Evolutionary conservation across 2,888 invertebrate species (phyloP).

Genomic region (Proisotoma minuta): DNA sequence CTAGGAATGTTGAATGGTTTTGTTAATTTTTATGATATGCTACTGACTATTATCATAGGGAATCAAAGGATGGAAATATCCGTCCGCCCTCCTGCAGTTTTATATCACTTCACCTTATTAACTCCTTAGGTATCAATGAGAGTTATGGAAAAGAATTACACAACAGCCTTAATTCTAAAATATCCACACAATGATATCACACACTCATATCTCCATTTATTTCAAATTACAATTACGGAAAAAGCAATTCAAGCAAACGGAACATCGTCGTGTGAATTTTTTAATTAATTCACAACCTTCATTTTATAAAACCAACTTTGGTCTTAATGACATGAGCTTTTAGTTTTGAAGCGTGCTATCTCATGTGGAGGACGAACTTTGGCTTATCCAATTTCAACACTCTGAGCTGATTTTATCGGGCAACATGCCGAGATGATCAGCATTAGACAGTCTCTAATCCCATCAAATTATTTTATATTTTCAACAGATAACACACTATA

Average conservation of each 20-base stretch:
- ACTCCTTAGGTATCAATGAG: background rate
- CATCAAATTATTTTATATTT: too few relatives aligned
- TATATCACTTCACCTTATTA: background rate
- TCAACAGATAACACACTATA: too few relatives aligned
- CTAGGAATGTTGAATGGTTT: background rate
- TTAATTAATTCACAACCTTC: conserved; percentile 28
- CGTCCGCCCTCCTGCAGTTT: background rate
- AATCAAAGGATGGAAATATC: background rate
- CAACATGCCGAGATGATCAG: too few relatives aligned
- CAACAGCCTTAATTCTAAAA: background rate
- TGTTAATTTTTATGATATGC: background rate
- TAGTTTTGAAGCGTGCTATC: too few relatives aligned
- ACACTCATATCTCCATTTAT: background rate
- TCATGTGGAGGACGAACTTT: too few relatives aligned
- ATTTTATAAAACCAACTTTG: too few relatives aligned
- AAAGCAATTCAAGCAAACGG: conserved; percentile 6
- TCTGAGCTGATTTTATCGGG: too few relatives aligned
- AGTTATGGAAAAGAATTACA: background rate
- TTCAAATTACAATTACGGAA: background rate
- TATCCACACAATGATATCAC: background rate
- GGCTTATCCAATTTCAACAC: too few relatives aligned
- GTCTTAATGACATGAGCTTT: too few relatives aligned
- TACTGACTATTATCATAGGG: background rate
- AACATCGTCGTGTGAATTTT: conserved; percentile 17
- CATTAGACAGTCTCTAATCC: too few relatives aligned